Base-by-base conservation (phyloP, 1,140 invertebrate species). In the Anastrepha ludens region DNA sequence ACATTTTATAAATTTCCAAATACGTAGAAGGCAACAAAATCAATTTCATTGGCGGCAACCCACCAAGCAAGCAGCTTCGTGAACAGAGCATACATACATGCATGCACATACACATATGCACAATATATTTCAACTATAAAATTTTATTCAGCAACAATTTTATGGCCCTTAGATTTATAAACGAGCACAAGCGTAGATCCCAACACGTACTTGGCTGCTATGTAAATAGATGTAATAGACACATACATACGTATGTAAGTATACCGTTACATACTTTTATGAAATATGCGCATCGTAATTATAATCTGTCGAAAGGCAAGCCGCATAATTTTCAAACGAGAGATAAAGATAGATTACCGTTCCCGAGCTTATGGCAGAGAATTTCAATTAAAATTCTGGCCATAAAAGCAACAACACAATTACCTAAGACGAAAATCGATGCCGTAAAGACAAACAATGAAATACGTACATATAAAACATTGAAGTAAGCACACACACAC, bases 301-400 rank as follows among this genome's bases (percentile, higher is more conserved):
- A 55, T 55, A 81, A 81, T 11, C 47, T 81, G 47, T 55, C 2
- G 6, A 55, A 47, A n/a, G 47, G n/a, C 5, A 58, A 81, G 74
- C 74, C 74, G 20, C 47, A 81, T 20, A 81, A 47, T 81, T 81
- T 81, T 7, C 47, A 81, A 81, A 29, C 13, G 74, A 20, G 20
- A 81, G 15, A n/a, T 78, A 55, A 78, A 78, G 70, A 78, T 78
- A 39, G 70, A 78, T 78, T 20, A 78, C 47, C 29, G 39, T 20
- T n/a, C 8, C 20, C n/a, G 70, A 74, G 13, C 13, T 17, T 7
- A 44, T 13, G 44, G 44, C 70, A 74, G n/a, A 55, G 47, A 81
- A 47, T n/a, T 81, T 81, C 47, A 81, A 81, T 81, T 81, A 81
- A 50, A 55, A 29, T 13, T 5, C 7, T n/a, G 13, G 3, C 7